Evolutionary conservation across 2,797 vertebrate species (phyloP), one percentile per base, ranked within the genome.

Genomic region (Helarctos malayanus): DNA sequence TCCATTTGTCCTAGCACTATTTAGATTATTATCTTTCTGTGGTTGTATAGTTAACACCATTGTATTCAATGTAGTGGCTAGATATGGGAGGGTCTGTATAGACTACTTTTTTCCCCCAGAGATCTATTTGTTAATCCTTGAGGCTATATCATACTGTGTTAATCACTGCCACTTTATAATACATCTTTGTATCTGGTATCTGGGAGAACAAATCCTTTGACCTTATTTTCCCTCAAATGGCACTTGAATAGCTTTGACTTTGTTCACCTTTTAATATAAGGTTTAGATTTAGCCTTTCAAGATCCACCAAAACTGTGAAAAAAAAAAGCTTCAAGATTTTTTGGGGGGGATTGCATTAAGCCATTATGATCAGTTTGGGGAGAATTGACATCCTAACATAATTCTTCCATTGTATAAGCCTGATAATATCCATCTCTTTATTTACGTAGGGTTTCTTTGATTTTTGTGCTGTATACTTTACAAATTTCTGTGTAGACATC

Each of bases 241-340:
- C 21, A 87, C 38, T 84, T 84, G 12, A 32, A 29, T 18, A 69
- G 5, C 7, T 27, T 79, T 75, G 63, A 18, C 23, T 95, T 84
- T 82, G 56, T 89, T 89, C 78, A 89, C 59, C 13, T 75, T 85
- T 85, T 32, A 32, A 63, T 63, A 9, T 71, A 85, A 88, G 78
- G 41, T 84, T 94, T 85, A 86, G 65, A 68, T 86, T 95, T 15
- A 82, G 21, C 2, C 88, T 93, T 59, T 89, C 21, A 87, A 35
- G 8, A 91, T 56, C 45, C 19, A 83, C 56, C 19, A 89, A 89
- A 91, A 89, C 59, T 49, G 65, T 47, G 7, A 0, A 32, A 68
- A 61, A 68, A 61, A 45, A 45, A 38, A 15, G 29, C 18, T 61
- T 85, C 79, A 56, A 52, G 19, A 49, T 32, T 69, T 91, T 95